phyloP scores from a whole-genome alignment of 2,113 vertebrate species.

The Passerina amoena region DNA sequence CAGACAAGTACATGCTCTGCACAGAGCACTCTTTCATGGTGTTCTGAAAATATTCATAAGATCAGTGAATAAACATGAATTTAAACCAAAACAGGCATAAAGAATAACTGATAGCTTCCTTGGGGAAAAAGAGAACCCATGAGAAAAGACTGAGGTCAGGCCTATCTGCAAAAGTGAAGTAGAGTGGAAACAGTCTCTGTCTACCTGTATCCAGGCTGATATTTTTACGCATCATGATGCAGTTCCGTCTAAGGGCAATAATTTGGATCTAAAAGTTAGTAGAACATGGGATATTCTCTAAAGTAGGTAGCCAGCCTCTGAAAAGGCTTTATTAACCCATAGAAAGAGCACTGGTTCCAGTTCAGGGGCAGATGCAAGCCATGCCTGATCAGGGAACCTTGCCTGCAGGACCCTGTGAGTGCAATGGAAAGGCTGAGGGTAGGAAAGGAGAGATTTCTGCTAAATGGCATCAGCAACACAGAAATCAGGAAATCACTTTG shows the following conservation, averaged over 20 bases:
- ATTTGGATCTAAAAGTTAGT: neutral
- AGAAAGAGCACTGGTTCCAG: neutral
- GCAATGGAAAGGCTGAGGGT: neutral
- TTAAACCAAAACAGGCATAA: conserved; percentile 28
- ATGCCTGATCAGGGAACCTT: neutral
- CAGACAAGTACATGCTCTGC: neutral
- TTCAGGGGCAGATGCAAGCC: fast-evolving
- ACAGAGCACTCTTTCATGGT: neutral
- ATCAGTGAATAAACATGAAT: neutral
- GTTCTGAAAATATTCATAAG: neutral
- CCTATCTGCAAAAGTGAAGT: neutral
- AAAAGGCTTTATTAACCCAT: neutral
- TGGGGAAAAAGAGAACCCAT: neutral
- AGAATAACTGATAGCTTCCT: neutral
- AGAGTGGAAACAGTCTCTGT: neutral
- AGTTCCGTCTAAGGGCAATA: neutral
- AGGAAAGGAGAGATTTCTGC: neutral
- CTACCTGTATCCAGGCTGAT: neutral
- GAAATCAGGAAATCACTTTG: neutral
- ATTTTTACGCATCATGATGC: neutral
- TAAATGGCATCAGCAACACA: neutral
- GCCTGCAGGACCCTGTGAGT: neutral
- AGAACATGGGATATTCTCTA: neutral
- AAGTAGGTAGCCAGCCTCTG: neutral
- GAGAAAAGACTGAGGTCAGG: neutral